Percentiles rank a stretch among this genome's conserved stretches.
Conservation (phyloP, 2,797 vertebrate genomes). For the Chelon auratus region DNA sequence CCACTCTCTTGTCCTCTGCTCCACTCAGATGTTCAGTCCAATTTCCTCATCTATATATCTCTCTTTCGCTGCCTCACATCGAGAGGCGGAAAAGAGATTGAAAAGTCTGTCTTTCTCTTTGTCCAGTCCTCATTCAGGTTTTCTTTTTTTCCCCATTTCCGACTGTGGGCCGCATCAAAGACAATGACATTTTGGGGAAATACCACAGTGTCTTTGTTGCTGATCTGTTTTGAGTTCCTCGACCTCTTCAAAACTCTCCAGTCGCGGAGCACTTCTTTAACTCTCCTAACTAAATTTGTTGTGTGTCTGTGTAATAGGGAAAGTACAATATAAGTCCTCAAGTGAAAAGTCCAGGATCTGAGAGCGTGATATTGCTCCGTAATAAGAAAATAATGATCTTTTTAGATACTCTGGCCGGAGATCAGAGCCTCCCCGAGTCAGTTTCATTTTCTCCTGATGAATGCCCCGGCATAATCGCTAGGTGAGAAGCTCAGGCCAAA, state of each 20-base stretch:
- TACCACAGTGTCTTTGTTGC: slow-evolving; percentile 46
- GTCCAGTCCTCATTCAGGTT: slow-evolving; percentile 21
- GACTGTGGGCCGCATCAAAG: slow-evolving; percentile 54
- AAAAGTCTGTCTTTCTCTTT: slow-evolving; percentile 36
- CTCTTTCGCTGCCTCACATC: slow-evolving; percentile 25
- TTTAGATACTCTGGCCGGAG: slow-evolving; percentile 37
- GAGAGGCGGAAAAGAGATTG: slow-evolving; percentile 18
- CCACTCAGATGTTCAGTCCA: slow-evolving; percentile 54
- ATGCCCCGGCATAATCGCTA: slow-evolving; percentile 53
- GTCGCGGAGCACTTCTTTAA: neutral
- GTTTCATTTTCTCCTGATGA: slow-evolving; percentile 63
- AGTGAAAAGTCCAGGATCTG: slow-evolving; percentile 21
- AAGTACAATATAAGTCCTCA: neutral
- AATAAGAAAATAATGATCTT: slow-evolving; percentile 62
- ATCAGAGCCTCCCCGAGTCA: slow-evolving; percentile 35
- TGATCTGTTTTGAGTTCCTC: slow-evolving; percentile 38
- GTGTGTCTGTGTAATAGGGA: neutral
- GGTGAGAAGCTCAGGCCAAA: slow-evolving; percentile 69
- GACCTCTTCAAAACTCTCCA: slow-evolving; percentile 39
- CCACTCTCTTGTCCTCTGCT: slow-evolving; percentile 29
- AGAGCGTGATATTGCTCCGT: slow-evolving; percentile 12
- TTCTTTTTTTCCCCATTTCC: slow-evolving; percentile 14
- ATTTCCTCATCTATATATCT: slow-evolving; percentile 48
- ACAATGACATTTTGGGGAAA: slow-evolving; percentile 70
- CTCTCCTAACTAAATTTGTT: neutral